These are phyloP conservation scores for Lagopus leucura DNA, from an alignment of 2,113 vertebrate genomes.

Conservation along the genomic window DNA sequence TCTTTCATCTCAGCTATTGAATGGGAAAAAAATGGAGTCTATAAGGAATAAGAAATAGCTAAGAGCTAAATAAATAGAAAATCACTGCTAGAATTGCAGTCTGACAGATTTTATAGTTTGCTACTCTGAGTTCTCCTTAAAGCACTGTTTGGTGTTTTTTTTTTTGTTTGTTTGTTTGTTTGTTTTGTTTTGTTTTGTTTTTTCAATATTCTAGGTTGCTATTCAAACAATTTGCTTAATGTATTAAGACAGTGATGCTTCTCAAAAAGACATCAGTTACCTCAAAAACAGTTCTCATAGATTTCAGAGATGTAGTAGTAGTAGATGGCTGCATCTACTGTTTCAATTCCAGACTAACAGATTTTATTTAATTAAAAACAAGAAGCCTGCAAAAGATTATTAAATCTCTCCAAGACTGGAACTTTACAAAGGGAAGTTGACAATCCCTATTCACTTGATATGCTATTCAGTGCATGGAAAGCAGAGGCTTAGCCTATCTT, in stretches of 20 bases:
- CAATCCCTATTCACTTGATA: neutral
- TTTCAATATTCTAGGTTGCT: neutral
- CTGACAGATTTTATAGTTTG: neutral
- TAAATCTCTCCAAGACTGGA: neutral
- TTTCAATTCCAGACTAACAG: neutral
- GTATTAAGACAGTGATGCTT: neutral
- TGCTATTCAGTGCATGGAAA: neutral
- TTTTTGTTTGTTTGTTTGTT: too few species aligned
- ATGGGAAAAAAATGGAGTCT: neutral
- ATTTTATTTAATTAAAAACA: constrained; percentile 28
- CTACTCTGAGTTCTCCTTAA: neutral
- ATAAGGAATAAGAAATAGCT: neutral
- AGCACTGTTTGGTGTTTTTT: neutral
- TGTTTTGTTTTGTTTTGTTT: too few species aligned
- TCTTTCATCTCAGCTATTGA: neutral
- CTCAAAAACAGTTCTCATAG: constrained; percentile 1
- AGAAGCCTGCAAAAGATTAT: neutral
- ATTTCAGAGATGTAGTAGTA: neutral
- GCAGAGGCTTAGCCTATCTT: constrained; percentile 21
- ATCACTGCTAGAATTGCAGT: neutral
- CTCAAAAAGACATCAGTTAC: neutral
- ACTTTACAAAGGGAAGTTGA: constrained; percentile 5
- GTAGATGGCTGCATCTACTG: neutral
- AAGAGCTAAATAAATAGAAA: neutral
- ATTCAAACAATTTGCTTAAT: neutral